Evolutionary conservation across 2,113 vertebrate species (phyloP), one percentile per base, ranked within the genome.

Genomic region (Hydrolagus affinis): DNA sequence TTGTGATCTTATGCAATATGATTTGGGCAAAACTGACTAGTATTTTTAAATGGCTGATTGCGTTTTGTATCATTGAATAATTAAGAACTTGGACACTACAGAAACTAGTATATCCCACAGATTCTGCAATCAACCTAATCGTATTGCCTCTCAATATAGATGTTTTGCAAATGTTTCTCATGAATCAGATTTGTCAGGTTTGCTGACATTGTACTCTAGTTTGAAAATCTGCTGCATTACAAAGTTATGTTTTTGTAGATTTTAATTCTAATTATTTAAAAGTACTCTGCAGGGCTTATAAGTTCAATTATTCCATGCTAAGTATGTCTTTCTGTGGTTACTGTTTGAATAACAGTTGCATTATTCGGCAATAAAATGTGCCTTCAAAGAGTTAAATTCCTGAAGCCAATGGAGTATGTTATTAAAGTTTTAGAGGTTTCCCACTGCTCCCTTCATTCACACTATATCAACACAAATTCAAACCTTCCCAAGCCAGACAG

Each of bases 401-500:
- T 83, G 78, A 83, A 66, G 78, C 78, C 66, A 83, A 68, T 83
- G 60, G 78, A 83, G 25, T 83, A 28, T 32, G 30, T 11, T 85
- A 68, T 80, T 89, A 85, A 78, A 23, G 87, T 89, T 89, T 89
- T 89, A 90, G 90, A 87, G 86, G 32, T 88, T 92, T 93, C 91
- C 89, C 89, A 91, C 89, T 89, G 66, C 7, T 28, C 21, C 88
- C 89, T 90, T 89, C 88, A 87, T 83, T 83, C 91, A 89, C 89
- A 88, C 32, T 80, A 64, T 86, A 86, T 80, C 76, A 87, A 86
- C 87, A 89, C 90, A 91, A 90, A 86, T 80, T 86, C 19, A 19
- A 91, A 92, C 90, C 93, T 96, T 96, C 94, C 93, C 94, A 94
- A 94, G 93, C 88, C 86, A 92, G 91, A 91, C 93, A 95, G 91